phyloP scores from a whole-genome alignment of 2,888 invertebrate genomes.

The Toxonevra muliebris region DNA sequence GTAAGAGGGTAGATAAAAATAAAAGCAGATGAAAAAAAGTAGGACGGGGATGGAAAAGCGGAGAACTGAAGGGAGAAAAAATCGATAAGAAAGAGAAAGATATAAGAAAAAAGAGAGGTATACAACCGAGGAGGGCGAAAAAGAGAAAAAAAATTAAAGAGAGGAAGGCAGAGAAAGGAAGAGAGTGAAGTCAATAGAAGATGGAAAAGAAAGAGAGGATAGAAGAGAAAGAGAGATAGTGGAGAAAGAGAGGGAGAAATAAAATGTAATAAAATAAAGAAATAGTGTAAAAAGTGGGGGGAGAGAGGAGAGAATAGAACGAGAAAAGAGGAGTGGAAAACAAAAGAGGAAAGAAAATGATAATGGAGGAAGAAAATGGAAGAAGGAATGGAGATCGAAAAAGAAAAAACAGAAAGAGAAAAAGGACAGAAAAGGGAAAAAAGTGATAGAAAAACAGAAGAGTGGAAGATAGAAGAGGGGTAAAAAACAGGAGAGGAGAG shows the following conservation, averaged over 20 bases:
- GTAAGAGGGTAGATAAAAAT: neutral
- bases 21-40: neutral
- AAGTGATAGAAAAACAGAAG: neutral
- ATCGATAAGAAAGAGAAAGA: neutral
- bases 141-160: neutral
- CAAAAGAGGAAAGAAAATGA: neutral
- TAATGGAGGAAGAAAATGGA: too few species aligned
- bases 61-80: too few species aligned
- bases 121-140: neutral
- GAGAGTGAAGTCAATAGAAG: neutral
- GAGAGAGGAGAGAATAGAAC: neutral
- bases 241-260: neutral
- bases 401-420: too few species aligned
- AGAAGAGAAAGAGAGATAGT: too few species aligned
- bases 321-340: neutral
- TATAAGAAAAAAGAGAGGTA: neutral
- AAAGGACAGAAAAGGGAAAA: neutral
- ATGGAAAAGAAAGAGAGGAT: neutral
- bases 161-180: neutral
- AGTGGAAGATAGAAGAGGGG: neutral
- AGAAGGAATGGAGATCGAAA: too few species aligned
- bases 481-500: neutral
- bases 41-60: too few species aligned
- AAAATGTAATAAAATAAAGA: neutral
- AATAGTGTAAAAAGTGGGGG: neutral